phyloP scores from a whole-genome alignment of 2,113 vertebrate species.

The Australoheros scitulus region DNA sequence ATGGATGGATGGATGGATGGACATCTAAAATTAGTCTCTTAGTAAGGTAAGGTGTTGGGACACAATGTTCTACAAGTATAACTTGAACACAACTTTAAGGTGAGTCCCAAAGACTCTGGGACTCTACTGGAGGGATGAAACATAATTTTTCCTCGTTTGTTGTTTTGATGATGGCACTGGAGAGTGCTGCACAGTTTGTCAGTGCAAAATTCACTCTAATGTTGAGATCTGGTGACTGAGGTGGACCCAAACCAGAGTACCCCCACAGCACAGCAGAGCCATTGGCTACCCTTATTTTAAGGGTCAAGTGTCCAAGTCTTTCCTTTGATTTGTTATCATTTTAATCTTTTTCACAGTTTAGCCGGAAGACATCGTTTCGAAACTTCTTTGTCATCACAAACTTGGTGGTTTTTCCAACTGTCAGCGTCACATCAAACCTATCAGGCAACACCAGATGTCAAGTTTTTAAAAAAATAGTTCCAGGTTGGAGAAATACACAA shows the following conservation, averaged over 20 bases:
- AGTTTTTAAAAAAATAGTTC: neutral
- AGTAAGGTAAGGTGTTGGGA: neutral
- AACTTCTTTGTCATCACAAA: neutral
- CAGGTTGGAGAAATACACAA: neutral
- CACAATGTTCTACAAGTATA: neutral
- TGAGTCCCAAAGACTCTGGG: neutral
- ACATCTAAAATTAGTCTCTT: neutral
- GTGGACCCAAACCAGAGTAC: neutral
- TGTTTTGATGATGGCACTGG: too few species aligned
- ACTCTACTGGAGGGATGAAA: neutral
- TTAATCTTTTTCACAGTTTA: neutral
- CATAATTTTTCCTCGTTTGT: neutral
- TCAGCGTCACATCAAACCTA: neutral
- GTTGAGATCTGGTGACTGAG: too few species aligned
- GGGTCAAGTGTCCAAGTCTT: neutral
- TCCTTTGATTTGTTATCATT: neutral
- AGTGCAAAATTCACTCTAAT: too few species aligned
- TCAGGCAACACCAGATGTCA: neutral
- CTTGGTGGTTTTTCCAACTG: neutral
- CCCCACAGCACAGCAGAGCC: neutral
- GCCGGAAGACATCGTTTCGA: neutral
- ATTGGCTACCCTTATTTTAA: neutral
- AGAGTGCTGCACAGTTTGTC: too few species aligned
- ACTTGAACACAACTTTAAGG: accelerated
- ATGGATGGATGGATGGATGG: neutral